Conservation (phyloP, 2,113 vertebrate genomes). For the Notothenia rossii region DNA sequence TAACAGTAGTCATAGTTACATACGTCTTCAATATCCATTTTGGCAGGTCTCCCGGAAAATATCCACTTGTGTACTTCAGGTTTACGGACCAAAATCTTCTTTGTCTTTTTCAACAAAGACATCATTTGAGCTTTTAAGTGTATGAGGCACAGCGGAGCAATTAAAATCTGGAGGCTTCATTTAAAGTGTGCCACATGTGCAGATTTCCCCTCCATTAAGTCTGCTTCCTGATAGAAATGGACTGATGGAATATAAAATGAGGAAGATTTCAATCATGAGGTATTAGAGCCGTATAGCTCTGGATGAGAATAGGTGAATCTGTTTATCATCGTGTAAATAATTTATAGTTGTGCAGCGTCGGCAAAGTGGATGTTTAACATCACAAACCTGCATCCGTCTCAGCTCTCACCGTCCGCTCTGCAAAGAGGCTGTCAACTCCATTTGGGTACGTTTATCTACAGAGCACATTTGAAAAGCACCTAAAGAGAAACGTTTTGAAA, state of each 20-base stretch:
- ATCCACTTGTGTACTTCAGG: slow-evolving; percentile 36
- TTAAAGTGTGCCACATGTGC: slow-evolving; percentile 5
- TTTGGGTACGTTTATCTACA: not conserved
- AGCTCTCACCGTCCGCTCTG: not conserved
- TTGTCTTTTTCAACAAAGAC: slow-evolving; percentile 26
- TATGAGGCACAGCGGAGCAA: slow-evolving; percentile 27
- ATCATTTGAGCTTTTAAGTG: slow-evolving; percentile 36
- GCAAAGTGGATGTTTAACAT: slow-evolving; percentile 24
- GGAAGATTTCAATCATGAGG: slow-evolving; percentile 19
- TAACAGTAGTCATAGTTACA: slow-evolving; percentile 44
- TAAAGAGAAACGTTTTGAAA: not conserved
- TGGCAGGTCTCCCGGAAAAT: slow-evolving; percentile 55
- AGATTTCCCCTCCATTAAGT: slow-evolving; percentile 18
- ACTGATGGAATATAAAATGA: not conserved
- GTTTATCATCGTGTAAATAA: slow-evolving; percentile 35
- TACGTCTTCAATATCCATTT: slow-evolving; percentile 46
- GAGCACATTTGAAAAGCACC: not conserved
- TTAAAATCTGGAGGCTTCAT: slow-evolving; percentile 24
- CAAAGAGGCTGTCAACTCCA: slow-evolving; percentile 9
- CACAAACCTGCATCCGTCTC: slow-evolving; percentile 21
- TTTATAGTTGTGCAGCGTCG: slow-evolving; percentile 25
- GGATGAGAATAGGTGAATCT: slow-evolving; percentile 44
- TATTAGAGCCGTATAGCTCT: slow-evolving; percentile 18
- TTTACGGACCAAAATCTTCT: slow-evolving; percentile 48
- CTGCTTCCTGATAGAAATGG: not conserved